These are phyloP conservation scores for Anguilla japonica DNA, from an alignment of 2,113 vertebrate species.

Conservation along the genomic window DNA sequence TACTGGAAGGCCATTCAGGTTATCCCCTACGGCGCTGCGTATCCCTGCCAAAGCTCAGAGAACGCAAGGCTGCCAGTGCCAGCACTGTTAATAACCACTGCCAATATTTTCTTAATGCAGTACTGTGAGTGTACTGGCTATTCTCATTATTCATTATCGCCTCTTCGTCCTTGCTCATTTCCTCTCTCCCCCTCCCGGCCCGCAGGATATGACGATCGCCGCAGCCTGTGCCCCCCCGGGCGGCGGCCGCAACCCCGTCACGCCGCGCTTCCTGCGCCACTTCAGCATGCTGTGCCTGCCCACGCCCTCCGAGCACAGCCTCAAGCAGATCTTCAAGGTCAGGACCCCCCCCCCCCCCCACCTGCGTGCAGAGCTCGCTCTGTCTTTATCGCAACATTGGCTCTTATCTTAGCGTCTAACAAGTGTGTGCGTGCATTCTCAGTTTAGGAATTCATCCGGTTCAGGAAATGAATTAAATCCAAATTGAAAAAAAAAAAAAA, in stretches of 20 bases:
- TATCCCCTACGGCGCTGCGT: neutral
- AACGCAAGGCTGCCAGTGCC: too few relatives aligned
- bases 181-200: neutral
- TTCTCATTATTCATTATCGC: too few relatives aligned
- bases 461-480: too few relatives aligned
- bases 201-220: constrained; percentile 76
- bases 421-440: too few relatives aligned
- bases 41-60: neutral
- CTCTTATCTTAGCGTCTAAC: neutral
- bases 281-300: constrained; percentile 83
- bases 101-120: too few relatives aligned
- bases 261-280: constrained; percentile 77
- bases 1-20: constrained; percentile 86
- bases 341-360: constrained; percentile 31
- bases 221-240: constrained; percentile 81
- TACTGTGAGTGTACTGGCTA: too few relatives aligned
- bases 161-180: constrained; percentile 26
- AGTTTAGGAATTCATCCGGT: too few relatives aligned
- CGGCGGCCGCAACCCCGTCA: constrained; percentile 82
- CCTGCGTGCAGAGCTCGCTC: too few relatives aligned
- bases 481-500: too few relatives aligned
- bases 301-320: constrained; percentile 76
- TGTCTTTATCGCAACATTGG: too few relatives aligned
- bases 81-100: too few relatives aligned
- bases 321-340: constrained; percentile 85